A percentile compares a stretch with the other conserved stretches of the same genome.
phyloP scores from a whole-genome alignment of 2,888 invertebrate species.

The Ramazzottius varieornatus region DNA sequence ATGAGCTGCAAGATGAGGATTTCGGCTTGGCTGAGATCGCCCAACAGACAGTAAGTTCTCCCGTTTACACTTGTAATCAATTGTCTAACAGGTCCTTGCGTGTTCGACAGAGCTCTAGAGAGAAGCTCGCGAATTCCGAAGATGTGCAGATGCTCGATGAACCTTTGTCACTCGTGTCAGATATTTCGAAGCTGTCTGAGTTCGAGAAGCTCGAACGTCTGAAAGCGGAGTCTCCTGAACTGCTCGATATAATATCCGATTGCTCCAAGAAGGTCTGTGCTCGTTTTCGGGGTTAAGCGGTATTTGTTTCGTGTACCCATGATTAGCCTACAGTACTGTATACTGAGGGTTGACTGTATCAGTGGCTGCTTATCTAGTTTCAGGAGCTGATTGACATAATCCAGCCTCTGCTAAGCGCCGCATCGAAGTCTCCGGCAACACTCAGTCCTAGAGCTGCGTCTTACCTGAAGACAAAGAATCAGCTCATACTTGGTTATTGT shows the following conservation, averaged over 20 bases:
- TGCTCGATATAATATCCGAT: not conserved
- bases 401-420: not conserved
- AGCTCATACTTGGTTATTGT: constrained; percentile 13
- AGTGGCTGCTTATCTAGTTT: not conserved
- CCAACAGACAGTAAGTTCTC: too few species aligned
- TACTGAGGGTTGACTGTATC: too few species aligned
- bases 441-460: not conserved
- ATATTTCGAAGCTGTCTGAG: constrained; percentile 3
- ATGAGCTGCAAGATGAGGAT: constrained; percentile 19
- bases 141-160: too few species aligned
- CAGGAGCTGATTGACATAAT: not conserved
- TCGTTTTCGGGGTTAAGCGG: too few species aligned
- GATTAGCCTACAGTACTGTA: too few species aligned
- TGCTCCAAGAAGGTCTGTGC: not conserved
- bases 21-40: constrained; percentile 17
- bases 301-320: too few species aligned
- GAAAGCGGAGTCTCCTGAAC: constrained; percentile 6
- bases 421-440: too few species aligned
- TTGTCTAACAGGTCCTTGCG: too few species aligned
- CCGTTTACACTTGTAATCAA: too few species aligned
- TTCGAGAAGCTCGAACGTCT: constrained; percentile 4
- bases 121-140: too few species aligned
- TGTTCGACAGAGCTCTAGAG: too few species aligned
- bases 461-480: not conserved
- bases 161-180: too few species aligned